Evolutionary conservation across 2,888 invertebrate species (phyloP), one percentile per base, ranked within the genome.

Genomic region (Andrena haemorrhoa): DNA sequence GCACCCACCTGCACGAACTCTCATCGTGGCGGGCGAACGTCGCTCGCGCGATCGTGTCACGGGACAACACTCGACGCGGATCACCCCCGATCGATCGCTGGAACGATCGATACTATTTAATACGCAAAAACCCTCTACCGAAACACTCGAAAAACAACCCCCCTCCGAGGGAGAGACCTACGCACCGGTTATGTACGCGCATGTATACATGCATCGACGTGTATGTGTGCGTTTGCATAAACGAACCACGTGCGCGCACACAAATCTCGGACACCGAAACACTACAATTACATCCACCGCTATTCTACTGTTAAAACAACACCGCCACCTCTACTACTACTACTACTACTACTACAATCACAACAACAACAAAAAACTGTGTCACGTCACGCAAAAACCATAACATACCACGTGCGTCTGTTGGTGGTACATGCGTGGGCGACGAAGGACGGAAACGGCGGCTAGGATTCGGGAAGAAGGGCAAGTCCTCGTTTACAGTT

Each of bases 401-500:
- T 92, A 92, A 91, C 91, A 91, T 92, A 89, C 90, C 88, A 90
- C 90, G 91, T 91, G 90, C 91, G 90, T 93, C 90, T 93, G 91
- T 93, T 93, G 92, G 91, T 92, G 92, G 91, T 92, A 92, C 93
- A 93, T 93, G 92, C 90, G 93, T 94, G 92, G 94, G 94, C 92
- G 93, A 94, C 94, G 94, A 95, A 98, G 98, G 98, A 95, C 97
- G 98, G 94, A 98, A 98, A 96, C 96, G 98, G 95, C 96, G 98
- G 95, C 97, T 98, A 97, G 98, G 98, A 95, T 98, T 98, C 95
- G 98, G 98, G 95, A 97, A 97, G 95, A 97, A 97, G 95, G 98
- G 98, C 94, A 98, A 98, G 96, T 98, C 97, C 95, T 98, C 98
- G 94, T 98, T 98, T 96, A 98, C 98, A 95, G 98, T 99, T 94